Evolutionary conservation across 2,113 vertebrate species (phyloP).

Genomic region (Excalfactoria chinensis): DNA sequence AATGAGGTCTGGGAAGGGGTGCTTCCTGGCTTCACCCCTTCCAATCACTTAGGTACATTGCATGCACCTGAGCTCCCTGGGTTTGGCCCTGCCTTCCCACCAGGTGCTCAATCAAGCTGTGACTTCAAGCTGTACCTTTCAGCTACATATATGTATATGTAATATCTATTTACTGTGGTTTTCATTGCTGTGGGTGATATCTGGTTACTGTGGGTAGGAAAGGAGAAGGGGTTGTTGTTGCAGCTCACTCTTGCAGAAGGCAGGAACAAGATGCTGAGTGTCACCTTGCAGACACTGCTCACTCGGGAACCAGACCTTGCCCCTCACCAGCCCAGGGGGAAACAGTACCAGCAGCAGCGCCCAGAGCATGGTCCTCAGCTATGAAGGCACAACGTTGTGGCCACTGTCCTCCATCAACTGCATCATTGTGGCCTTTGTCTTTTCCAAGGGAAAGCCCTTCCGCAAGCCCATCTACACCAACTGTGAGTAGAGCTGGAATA

Average conservation of each 20-base stretch:
- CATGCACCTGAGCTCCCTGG: too few species aligned
- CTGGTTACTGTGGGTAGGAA: neutral
- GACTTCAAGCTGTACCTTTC: too few species aligned
- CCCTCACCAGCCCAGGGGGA: neutral
- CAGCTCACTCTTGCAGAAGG: neutral
- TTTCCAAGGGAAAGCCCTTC: constrained; percentile 81
- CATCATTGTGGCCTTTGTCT: constrained; percentile 70
- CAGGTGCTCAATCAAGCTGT: too few species aligned
- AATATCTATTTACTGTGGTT: neutral
- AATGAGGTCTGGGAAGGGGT: too few species aligned
- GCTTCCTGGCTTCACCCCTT: too few species aligned
- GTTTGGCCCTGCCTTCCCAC: too few species aligned
- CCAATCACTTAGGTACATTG: too few species aligned
- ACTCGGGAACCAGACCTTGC: neutral
- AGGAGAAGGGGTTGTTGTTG: neutral
- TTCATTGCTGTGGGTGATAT: neutral
- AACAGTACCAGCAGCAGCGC: neutral
- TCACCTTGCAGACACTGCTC: constrained; percentile 64
- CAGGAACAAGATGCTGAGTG: neutral
- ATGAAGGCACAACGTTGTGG: constrained; percentile 71
- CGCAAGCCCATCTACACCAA: constrained; percentile 78
- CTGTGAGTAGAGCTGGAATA: constrained; percentile 65
- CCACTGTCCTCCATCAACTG: constrained; percentile 68
- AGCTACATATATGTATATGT: too few species aligned
- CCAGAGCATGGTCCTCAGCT: constrained; percentile 54